Percentiles rank a stretch among this genome's conserved stretches.
These are phyloP conservation scores for Coccyzus lansbergi DNA, from an alignment of 2,797 vertebrate species.

Conservation along the genomic window DNA sequence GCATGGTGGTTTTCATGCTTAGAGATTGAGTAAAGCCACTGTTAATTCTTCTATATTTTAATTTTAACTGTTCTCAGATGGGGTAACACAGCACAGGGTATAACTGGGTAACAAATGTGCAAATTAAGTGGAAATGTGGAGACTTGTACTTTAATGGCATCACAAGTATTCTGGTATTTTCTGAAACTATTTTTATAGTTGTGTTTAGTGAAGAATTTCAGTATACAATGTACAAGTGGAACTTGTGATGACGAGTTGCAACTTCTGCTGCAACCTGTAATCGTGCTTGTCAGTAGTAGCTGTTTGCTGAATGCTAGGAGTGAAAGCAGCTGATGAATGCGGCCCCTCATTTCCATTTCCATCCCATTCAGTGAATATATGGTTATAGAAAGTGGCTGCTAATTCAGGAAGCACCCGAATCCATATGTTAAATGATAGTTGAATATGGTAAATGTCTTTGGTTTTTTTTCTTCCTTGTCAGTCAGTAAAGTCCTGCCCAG, in stretches of 20 bases:
- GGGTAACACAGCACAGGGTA: neutral
- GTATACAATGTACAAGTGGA: neutral
- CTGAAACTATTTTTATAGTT: neutral
- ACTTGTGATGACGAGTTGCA: neutral
- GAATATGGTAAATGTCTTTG: neutral
- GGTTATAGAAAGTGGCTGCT: neutral
- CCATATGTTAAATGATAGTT: neutral
- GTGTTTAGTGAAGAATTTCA: neutral
- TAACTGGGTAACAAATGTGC: neutral
- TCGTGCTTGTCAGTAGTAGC: neutral
- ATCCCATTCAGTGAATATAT: neutral
- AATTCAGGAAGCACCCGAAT: neutral
- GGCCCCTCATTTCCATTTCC: neutral
- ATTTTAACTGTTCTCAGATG: neutral
- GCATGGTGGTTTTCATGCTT: neutral
- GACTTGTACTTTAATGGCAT: neutral
- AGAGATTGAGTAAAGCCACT: neutral
- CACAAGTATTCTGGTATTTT: neutral
- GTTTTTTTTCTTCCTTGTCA: neutral
- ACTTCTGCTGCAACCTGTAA: neutral
- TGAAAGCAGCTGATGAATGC: neutral
- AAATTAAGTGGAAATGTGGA: neutral
- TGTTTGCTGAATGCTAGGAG: neutral
- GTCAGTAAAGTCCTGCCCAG: neutral
- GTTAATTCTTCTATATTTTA: neutral